A percentile compares a stretch with the other conserved stretches of the same genome.
Evolutionary conservation across 2,113 vertebrate genomes (phyloP).

Genomic region (Anolis sagrei): DNA sequence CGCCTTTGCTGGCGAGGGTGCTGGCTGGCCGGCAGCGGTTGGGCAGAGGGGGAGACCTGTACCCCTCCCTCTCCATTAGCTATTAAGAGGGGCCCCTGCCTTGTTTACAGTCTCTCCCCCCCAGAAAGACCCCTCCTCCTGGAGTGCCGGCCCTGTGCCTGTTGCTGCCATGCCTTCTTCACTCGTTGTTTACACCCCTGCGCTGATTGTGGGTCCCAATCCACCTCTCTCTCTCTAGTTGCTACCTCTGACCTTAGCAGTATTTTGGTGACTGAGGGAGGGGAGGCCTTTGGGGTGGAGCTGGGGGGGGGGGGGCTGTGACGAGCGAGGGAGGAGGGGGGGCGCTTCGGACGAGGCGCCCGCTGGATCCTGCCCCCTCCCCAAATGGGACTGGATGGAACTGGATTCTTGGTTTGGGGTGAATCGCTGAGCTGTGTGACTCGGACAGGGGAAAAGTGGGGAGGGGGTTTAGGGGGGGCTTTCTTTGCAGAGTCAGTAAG

Average conservation of each 20-base stretch:
- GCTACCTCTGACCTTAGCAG: not conserved
- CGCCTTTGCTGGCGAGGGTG: constrained; percentile 37
- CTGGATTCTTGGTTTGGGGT: not conserved
- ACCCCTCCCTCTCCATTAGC: too few species aligned
- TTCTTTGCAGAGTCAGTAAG: not conserved
- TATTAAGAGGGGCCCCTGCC: not conserved
- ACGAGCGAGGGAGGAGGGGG: too few species aligned
- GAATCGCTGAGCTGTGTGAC: not conserved
- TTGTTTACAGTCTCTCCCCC: not conserved
- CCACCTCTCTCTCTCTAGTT: not conserved
- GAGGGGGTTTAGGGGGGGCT: not conserved
- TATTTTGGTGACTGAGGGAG: not conserved
- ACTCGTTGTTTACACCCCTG: not conserved
- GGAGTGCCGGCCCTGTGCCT: not conserved
- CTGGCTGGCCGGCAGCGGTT: too few species aligned
- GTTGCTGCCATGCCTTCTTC: not conserved
- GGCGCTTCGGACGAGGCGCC: too few species aligned
- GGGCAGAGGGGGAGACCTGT: too few species aligned
- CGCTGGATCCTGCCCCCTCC: too few species aligned
- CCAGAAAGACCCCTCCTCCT: not conserved
- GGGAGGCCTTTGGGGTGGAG: too few species aligned
- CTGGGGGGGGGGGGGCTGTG: too few species aligned
- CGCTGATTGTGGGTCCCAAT: too few species aligned
- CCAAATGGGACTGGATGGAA: not conserved
- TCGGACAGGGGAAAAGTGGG: not conserved